Conservation (phyloP, 2,888 invertebrate genomes). For the Drosophila silvestris region DNA sequence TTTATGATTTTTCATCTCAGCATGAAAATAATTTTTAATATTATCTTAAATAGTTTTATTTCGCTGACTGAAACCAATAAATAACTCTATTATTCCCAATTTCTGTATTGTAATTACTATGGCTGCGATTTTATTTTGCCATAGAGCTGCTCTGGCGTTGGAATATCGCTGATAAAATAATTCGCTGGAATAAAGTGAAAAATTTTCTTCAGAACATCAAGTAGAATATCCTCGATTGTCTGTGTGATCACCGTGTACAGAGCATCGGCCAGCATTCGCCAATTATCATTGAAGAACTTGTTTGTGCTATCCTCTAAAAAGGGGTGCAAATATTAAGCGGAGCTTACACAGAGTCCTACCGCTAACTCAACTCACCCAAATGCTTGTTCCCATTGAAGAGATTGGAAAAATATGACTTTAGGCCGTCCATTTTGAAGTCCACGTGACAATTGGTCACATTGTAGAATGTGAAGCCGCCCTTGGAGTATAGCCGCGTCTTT, state of each 20-base stretch:
- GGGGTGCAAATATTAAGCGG: background rate
- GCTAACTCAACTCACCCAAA: constrained; percentile 86
- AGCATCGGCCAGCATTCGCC: constrained; percentile 90
- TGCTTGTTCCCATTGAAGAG: constrained; percentile 90
- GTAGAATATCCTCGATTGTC: constrained; percentile 90
- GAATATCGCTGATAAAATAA: constrained; percentile 89
- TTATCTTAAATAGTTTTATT: constrained; percentile 3
- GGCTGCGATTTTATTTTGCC: constrained; percentile 62
- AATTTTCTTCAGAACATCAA: constrained; percentile 88
- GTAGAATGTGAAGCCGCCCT: constrained; percentile 89
- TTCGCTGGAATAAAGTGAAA: constrained; percentile 90
- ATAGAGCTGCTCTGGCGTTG: constrained; percentile 83
- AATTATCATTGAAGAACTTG: constrained; percentile 90
- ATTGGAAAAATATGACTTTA: constrained; percentile 89
- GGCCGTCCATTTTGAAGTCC: constrained; percentile 89
- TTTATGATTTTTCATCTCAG: background rate
- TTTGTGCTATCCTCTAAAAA: constrained; percentile 90
- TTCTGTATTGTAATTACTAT: constrained; percentile 20
- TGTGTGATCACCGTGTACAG: constrained; percentile 89
- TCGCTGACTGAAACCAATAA: constrained; percentile 30
- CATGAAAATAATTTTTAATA: background rate
- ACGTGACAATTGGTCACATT: constrained; percentile 89
- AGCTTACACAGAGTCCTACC: rapidly evolving
- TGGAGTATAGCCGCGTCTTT: constrained; percentile 88
- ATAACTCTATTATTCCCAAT: background rate